These are phyloP conservation scores for Tuta absoluta DNA, from an alignment of 2,888 invertebrate species.

Conservation along the genomic window DNA sequence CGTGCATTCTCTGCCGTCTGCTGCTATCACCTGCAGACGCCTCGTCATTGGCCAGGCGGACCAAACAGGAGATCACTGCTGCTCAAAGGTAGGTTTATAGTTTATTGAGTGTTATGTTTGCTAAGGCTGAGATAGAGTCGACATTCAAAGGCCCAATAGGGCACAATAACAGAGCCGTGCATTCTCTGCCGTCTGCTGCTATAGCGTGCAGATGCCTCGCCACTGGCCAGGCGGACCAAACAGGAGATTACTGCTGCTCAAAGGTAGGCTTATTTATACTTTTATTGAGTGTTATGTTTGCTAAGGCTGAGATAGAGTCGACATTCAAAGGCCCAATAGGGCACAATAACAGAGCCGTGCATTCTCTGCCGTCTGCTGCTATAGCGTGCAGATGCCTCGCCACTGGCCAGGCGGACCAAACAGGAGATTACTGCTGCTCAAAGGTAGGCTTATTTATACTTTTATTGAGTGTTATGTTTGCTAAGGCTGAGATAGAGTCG, in stretches of 20 bases:
- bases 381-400: background rate
- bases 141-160: too few species aligned
- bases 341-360: background rate
- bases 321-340: too few species aligned
- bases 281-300: background rate
- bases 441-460: too few species aligned
- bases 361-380: background rate
- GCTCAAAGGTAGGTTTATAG: conserved; percentile 65
- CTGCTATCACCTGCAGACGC: background rate
- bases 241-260: background rate
- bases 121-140: too few species aligned
- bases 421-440: background rate
- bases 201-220: background rate
- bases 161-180: conserved; percentile 32
- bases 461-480: too few species aligned
- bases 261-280: conserved; percentile 64
- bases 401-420: background rate
- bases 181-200: background rate
- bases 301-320: too few species aligned
- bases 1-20: background rate
- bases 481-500: too few species aligned
- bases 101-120: too few species aligned
- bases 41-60: background rate
- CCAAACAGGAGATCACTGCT: conserved; percentile 1
- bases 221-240: background rate